Percentiles rank a stretch among this genome's conserved stretches.
phyloP scores from a whole-genome alignment of 2,797 vertebrate species.

The Prunella strophiata region DNA sequence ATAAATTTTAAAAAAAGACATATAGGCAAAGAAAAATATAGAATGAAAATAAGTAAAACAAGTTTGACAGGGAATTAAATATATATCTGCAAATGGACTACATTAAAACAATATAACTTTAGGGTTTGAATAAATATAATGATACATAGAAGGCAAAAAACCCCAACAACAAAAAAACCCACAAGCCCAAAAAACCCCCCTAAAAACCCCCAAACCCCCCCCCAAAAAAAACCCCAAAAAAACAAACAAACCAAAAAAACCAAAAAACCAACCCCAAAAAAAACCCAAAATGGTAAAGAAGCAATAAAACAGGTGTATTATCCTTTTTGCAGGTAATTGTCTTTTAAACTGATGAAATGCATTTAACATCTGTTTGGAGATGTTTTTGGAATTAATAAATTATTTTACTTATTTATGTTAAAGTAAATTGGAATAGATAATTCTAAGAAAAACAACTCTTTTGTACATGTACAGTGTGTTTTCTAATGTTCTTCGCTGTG shows the following conservation, averaged over 20 bases:
- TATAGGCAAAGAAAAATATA: background rate
- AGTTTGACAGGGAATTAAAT: background rate
- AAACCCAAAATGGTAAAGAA: background rate
- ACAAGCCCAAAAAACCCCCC: rapidly evolving
- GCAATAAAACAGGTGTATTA: background rate
- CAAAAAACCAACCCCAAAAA: no score
- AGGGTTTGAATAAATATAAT: background rate
- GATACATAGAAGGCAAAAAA: background rate
- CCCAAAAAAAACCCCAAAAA: background rate
- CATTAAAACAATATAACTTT: background rate
- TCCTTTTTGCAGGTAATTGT: background rate
- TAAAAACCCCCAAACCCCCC: background rate
- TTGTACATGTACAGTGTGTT: rapidly evolving
- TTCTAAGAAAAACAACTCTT: background rate
- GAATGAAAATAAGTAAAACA: background rate
- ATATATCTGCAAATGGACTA: background rate
- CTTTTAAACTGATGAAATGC: background rate
- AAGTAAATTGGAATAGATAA: background rate
- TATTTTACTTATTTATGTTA: background rate
- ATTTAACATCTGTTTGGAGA: background rate
- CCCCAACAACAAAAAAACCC: background rate
- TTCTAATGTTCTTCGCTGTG: background rate
- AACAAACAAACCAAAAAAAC: no score
- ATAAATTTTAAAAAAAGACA: background rate
- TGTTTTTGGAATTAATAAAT: background rate